Evolutionary conservation across 2,888 invertebrate species (phyloP).

Genomic region (Andrena trimmerana): DNA sequence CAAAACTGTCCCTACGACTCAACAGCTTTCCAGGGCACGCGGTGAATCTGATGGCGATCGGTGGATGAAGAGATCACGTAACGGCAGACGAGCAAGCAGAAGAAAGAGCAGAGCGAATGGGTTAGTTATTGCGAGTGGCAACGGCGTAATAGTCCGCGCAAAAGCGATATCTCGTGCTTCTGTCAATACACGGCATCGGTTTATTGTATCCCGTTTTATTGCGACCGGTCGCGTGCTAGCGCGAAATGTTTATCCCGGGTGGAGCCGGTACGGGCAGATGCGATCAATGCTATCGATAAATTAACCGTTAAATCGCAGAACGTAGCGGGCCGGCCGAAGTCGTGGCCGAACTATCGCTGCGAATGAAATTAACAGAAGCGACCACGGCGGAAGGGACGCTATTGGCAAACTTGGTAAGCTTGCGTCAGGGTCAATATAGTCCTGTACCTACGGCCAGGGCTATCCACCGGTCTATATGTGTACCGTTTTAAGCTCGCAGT

Average conservation of each 20-base stretch:
- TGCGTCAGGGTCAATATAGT: slow-evolving; percentile 61
- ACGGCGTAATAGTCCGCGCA: slow-evolving; percentile 28
- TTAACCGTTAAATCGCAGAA: slow-evolving; percentile 64
- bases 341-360: slow-evolving; percentile 40
- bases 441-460: not conserved
- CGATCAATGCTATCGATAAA: slow-evolving; percentile 64
- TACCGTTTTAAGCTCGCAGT: slow-evolving; percentile 56
- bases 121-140: slow-evolving; percentile 40
- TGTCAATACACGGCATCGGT: slow-evolving; percentile 52
- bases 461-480: slow-evolving; percentile 43
- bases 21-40: not conserved
- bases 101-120: slow-evolving; percentile 18
- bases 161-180: slow-evolving; percentile 44
- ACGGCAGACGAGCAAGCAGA: slow-evolving; percentile 13
- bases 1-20: not conserved
- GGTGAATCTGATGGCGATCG: slow-evolving; percentile 27
- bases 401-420: slow-evolving; percentile 69
- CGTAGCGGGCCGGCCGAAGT: slow-evolving; percentile 54
- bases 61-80: not conserved
- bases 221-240: slow-evolving; percentile 38
- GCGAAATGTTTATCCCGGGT: slow-evolving; percentile 35
- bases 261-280: slow-evolving; percentile 25
- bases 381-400: slow-evolving; percentile 61
- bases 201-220: slow-evolving; percentile 59
- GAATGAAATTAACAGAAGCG: slow-evolving; percentile 69